Base-by-base conservation (phyloP, 2,113 vertebrate species). In the Semicossyphus pulcher region DNA sequence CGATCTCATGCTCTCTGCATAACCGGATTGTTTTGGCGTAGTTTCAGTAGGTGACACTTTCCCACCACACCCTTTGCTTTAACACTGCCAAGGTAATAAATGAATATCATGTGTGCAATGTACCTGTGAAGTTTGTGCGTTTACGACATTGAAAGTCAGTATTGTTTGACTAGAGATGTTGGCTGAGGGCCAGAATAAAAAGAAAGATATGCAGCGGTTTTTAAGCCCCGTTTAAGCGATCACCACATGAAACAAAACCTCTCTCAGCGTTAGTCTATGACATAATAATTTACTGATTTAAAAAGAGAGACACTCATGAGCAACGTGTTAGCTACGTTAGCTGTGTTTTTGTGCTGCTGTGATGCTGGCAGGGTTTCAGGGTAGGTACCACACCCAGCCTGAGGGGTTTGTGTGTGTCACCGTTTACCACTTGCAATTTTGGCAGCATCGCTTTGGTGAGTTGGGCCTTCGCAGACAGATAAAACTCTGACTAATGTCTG, bases 31-130 rank as follows among this genome's bases (percentile, higher is more conserved):
- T 48, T 86, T 83, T 86, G 77, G 59, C 41, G 18, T 28, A 1
- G 48, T 34, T 72, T 67, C 41, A 76, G 25, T 60, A 42, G 56
- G 45, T 58, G 41, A 71, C 9, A 74, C 51, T 84, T 89, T 89
- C 78, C 78, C 84, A 92, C 81, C 91, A 92, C 91, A 68, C 91
- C 86, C 20, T 84, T 88, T 61, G 88, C 77, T 62, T 94, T 90
- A 0, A 54, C 77, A 64, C 83, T 89, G 0, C 53, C 37, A 52
- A 44, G 1, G 34, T 28, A 48, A 65, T 70, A 67, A 62, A 69
- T 14, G 1, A 34, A 36, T 34, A 6, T n/a, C 2, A 14, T 65
- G n/a, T 23, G 12, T 28, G 31, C 60, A n/a, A 58, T 25, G 8
- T 26, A 42, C 10, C 21, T 37, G 12, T 3, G 12, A 7, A 25